Evolutionary conservation across 2,888 invertebrate genomes (phyloP).

Genomic region (Notodonta ziczac): DNA sequence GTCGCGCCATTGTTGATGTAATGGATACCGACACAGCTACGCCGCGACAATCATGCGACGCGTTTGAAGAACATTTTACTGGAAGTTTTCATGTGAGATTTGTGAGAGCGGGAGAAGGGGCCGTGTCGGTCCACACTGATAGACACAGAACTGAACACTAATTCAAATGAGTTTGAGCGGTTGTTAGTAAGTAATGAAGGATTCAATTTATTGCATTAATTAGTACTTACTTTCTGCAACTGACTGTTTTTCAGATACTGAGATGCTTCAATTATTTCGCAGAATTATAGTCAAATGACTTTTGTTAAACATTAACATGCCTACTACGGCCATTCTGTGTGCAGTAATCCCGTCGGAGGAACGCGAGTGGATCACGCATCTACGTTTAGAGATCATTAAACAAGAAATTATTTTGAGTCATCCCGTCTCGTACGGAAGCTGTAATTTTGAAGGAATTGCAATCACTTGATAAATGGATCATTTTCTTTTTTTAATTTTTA

Average conservation of each 20-base stretch:
- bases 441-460: not conserved
- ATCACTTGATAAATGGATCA: not conserved
- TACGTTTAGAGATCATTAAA: not conserved
- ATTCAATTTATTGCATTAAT: too few relatives aligned
- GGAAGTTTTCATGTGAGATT: not conserved
- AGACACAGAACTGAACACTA: too few relatives aligned
- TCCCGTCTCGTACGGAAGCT: not conserved
- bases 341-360: not conserved
- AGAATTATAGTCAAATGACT: too few relatives aligned
- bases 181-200: too few relatives aligned
- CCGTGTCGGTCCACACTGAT: too few relatives aligned
- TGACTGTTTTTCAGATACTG: too few relatives aligned
- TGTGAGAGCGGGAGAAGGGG: not conserved
- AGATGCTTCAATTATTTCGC: too few relatives aligned
- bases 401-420: not conserved
- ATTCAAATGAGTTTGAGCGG: too few relatives aligned
- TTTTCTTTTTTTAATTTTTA: not conserved
- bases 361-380: not conserved
- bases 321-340: not conserved
- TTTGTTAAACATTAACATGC: too few relatives aligned
- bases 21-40: constrained; percentile 34
- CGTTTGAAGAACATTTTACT: not conserved
- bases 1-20: constrained; percentile 48
- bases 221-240: too few relatives aligned
- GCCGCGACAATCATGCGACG: not conserved